These are phyloP conservation scores for Geopemphigus sp. DNA, from an alignment of 1,140 invertebrate species.

Conservation along the genomic window DNA sequence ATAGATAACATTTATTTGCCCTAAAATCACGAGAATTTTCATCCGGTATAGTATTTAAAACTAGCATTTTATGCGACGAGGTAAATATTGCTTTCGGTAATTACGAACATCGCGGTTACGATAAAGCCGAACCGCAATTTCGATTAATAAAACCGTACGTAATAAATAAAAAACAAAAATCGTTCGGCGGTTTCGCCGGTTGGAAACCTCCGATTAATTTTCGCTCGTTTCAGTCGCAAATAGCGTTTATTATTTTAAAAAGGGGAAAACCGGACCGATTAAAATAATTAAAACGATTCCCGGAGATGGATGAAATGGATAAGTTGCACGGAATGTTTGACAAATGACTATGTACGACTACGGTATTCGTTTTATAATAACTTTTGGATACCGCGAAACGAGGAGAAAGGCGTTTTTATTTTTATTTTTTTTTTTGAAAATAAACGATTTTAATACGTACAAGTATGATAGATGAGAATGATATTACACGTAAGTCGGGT, in stretches of 20 bases:
- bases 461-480: neutral
- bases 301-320: conserved; percentile 8
- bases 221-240: neutral
- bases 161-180: too few species aligned
- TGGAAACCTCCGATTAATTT: too few species aligned
- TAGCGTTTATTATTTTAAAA: neutral
- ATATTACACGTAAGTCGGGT: neutral
- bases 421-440: neutral
- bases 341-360: neutral
- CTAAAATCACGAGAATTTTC: too few species aligned
- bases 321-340: conserved; percentile 2
- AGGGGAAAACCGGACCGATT: neutral
- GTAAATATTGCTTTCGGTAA: too few species aligned
- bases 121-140: too few species aligned
- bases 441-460: conserved; percentile 19
- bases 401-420: neutral
- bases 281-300: neutral
- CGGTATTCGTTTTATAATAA: conserved; percentile 17
- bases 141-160: too few species aligned
- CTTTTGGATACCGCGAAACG: neutral
- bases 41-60: too few species aligned
- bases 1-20: too few species aligned
- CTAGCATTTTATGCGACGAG: too few species aligned
- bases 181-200: too few species aligned
- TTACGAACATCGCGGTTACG: too few species aligned